Conservation (phyloP, 2,888 invertebrate species). For the Drosophila prolongata region DNA sequence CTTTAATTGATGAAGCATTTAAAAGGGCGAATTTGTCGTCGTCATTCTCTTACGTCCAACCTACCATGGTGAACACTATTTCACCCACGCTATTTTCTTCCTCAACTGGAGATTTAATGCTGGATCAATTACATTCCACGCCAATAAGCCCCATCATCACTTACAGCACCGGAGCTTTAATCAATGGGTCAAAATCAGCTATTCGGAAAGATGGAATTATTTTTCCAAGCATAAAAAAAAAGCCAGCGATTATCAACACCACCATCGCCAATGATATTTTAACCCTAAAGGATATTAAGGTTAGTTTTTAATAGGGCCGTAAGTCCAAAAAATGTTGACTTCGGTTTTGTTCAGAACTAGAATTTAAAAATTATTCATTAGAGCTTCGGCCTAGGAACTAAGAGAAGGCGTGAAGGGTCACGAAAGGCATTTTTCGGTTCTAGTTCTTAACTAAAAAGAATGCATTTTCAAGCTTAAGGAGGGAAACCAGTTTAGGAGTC, state of each 20-base stretch:
- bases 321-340: too few species aligned
- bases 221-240: slow-evolving; percentile 96
- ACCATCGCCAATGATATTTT: slow-evolving; percentile 92
- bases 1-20: slow-evolving; percentile 81
- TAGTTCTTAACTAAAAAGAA: too few species aligned
- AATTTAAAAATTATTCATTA: too few species aligned
- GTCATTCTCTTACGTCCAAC: slow-evolving; percentile 18
- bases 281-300: slow-evolving; percentile 93
- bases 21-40: slow-evolving; percentile 76
- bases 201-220: slow-evolving; percentile 92
- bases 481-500: too few species aligned
- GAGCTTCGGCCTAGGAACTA: too few species aligned
- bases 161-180: slow-evolving; percentile 4
- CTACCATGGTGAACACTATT: background rate
- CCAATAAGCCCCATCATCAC: slow-evolving; percentile 53
- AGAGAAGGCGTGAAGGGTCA: too few species aligned
- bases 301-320: slow-evolving; percentile 84
- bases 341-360: too few species aligned
- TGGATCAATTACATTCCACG: slow-evolving; percentile 22
- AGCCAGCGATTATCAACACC: slow-evolving; percentile 93
- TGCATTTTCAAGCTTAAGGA: too few species aligned
- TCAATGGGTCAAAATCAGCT: slow-evolving; percentile 76
- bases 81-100: slow-evolving; percentile 27
- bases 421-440: too few species aligned
- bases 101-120: slow-evolving; percentile 12